Evolutionary conservation across 2,797 vertebrate genomes (phyloP).

Genomic region (Sebastes vulpes): DNA sequence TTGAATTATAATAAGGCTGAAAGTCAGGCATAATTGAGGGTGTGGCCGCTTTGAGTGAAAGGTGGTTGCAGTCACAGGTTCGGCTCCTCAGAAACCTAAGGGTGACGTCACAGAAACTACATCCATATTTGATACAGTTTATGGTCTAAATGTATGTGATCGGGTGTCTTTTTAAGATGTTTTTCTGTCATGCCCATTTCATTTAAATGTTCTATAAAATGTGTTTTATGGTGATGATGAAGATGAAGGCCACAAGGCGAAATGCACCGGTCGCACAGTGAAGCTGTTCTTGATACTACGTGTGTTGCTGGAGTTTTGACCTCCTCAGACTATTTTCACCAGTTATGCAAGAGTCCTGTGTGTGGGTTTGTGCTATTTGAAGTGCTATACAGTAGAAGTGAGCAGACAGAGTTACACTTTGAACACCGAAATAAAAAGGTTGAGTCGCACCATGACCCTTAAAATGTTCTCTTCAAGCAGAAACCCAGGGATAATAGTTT

Average conservation of each 20-base stretch:
- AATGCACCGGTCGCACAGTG: not conserved
- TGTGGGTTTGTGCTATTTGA: not conserved
- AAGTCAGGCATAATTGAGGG: too few species aligned
- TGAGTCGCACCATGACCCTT: not conserved
- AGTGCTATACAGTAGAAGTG: not conserved
- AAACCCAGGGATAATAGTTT: not conserved
- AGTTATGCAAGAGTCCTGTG: constrained; percentile 4
- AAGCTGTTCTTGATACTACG: not conserved
- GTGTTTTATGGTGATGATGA: not conserved
- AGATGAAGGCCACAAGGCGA: not conserved
- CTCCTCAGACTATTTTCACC: constrained; percentile 8
- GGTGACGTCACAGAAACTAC: too few species aligned
- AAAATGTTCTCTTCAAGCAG: not conserved
- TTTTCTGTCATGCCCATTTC: rapidly evolving
- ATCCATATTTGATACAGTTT: too few species aligned
- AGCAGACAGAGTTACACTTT: not conserved
- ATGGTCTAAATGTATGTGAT: too few species aligned
- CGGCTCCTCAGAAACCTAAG: too few species aligned
- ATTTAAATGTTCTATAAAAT: not conserved
- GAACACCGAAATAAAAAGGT: not conserved
- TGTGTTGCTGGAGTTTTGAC: not conserved
- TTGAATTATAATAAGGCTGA: too few species aligned
- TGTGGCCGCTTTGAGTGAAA: too few species aligned
- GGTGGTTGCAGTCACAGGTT: too few species aligned
- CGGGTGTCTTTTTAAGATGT: too few species aligned